phyloP scores from a whole-genome alignment of 1,140 invertebrate genomes.

The Carposina sasakii region DNA sequence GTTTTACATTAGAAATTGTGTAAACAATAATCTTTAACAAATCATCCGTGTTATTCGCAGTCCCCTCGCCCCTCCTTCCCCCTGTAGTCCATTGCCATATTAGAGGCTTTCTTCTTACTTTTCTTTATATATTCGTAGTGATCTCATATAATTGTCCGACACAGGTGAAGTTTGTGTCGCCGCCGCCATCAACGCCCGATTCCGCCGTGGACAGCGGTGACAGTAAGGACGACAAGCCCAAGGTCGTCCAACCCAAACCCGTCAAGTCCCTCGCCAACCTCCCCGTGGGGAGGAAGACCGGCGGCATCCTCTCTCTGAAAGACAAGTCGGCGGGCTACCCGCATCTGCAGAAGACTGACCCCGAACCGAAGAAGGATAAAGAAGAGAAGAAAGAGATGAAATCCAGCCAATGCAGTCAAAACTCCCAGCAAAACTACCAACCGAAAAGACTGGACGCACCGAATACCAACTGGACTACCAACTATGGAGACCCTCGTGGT shows the following conservation, averaged over 20 bases:
- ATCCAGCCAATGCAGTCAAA: constrained; percentile 28
- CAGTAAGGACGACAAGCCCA: constrained; percentile 46
- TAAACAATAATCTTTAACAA: no score
- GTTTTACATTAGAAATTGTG: no score
- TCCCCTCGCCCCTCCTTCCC: no score
- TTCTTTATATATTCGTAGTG: no score
- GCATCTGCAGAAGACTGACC: constrained; percentile 60
- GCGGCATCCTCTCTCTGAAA: constrained; percentile 67
- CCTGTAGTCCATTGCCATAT: no score
- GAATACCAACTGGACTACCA: constrained; percentile 29
- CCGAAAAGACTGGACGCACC: constrained; percentile 32
- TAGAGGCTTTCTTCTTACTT: no score
- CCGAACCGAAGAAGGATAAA: constrained; percentile 48
- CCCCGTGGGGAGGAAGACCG: constrained; percentile 62
- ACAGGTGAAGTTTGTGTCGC: constrained; percentile 74
- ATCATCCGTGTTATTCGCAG: no score
- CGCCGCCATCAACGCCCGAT: constrained; percentile 71
- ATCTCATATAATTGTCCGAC: no score
- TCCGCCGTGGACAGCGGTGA: constrained; percentile 41
- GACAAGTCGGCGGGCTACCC: constrained; percentile 70
- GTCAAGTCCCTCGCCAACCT: constrained; percentile 60
- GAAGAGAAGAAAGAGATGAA: constrained; percentile 52
- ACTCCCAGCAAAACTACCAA: constrained; percentile 33
- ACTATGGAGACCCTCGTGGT: constrained; percentile 33
- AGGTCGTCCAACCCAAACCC: constrained; percentile 61